Evolutionary conservation across 1,140 invertebrate genomes (phyloP).

Genomic region (Phortica variegata): DNA sequence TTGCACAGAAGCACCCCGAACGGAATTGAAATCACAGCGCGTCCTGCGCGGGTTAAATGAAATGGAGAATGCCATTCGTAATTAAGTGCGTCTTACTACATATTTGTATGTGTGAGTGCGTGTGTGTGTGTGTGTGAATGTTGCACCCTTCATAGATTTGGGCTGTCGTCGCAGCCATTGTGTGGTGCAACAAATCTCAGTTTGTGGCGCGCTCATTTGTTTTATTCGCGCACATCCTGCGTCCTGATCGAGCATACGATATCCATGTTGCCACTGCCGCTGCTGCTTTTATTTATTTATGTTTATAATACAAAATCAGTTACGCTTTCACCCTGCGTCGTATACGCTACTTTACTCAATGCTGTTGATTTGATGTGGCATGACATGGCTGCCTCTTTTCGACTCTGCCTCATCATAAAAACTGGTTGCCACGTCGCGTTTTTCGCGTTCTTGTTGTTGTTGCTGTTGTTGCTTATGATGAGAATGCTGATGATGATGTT

Average conservation of each 20-base stretch:
- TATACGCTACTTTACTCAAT: neutral
- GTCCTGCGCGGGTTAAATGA: conserved; percentile 41
- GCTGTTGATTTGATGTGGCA: conserved; percentile 8
- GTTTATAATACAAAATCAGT: conserved; percentile 56
- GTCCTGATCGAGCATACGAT: too few species aligned
- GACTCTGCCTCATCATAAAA: conserved; percentile 16
- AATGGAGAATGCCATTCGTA: conserved; percentile 56
- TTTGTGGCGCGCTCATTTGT: too few species aligned
- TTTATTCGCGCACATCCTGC: conserved; percentile 34
- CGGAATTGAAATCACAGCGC: conserved; percentile 32
- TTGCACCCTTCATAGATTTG: conserved; percentile 44
- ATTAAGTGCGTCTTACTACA: conserved; percentile 30
- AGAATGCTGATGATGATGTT: conserved; percentile 34
- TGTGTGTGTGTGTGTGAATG: conserved; percentile 10
- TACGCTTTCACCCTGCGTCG: conserved; percentile 41
- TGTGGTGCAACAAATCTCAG: conserved; percentile 24
- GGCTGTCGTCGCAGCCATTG: conserved; percentile 54
- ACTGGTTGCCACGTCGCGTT: conserved; percentile 28
- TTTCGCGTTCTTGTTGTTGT: conserved; percentile 5
- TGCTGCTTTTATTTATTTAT: conserved; percentile 49
- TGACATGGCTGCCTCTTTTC: conserved; percentile 10
- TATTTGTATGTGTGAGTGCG: conserved; percentile 2
- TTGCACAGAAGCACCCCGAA: conserved; percentile 28
- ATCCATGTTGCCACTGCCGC: conserved; percentile 22
- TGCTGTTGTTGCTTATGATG: conserved; percentile 3